Evolutionary conservation across 2,797 vertebrate genomes (phyloP).

Genomic region (Poeciliopsis paucimaculata): DNA sequence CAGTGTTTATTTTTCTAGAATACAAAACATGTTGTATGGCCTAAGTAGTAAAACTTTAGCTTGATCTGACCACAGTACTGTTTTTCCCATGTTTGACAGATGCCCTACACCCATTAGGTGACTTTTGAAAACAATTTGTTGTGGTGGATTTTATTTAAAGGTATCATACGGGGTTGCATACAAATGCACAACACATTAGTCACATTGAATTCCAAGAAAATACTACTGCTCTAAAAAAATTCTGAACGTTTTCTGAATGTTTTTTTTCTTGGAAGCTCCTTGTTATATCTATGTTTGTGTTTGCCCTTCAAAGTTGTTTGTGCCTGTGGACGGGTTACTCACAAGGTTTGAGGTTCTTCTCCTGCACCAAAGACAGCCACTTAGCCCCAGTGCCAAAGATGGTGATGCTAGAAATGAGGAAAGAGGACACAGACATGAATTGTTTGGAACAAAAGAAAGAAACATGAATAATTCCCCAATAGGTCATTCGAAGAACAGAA

Average conservation of each 20-base stretch:
- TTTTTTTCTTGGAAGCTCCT: no score
- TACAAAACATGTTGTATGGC: neutral
- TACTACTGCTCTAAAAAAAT: neutral
- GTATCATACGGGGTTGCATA: neutral
- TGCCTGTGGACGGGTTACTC: conserved; percentile 54
- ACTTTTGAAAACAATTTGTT: neutral
- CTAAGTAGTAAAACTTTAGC: neutral
- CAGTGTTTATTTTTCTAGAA: neutral
- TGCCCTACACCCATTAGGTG: neutral
- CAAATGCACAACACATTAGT: neutral
- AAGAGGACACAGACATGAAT: neutral
- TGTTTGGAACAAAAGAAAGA: conserved; percentile 4
- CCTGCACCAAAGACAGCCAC: conserved; percentile 93
- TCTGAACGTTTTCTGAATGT: no score
- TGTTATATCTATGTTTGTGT: no score
- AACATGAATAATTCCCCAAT: neutral
- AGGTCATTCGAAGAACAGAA: neutral
- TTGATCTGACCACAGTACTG: neutral
- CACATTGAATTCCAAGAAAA: neutral
- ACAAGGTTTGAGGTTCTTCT: conserved; percentile 92
- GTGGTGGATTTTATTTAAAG: neutral
- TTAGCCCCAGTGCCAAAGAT: conserved; percentile 95
- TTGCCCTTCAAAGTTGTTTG: no score
- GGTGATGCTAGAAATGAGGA: conserved; percentile 84
- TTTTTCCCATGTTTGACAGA: neutral